Percentiles rank a stretch among this genome's conserved stretches.
Evolutionary conservation across 2,113 vertebrate species (phyloP).

Genomic region (Girardinichthys multiradiatus): DNA sequence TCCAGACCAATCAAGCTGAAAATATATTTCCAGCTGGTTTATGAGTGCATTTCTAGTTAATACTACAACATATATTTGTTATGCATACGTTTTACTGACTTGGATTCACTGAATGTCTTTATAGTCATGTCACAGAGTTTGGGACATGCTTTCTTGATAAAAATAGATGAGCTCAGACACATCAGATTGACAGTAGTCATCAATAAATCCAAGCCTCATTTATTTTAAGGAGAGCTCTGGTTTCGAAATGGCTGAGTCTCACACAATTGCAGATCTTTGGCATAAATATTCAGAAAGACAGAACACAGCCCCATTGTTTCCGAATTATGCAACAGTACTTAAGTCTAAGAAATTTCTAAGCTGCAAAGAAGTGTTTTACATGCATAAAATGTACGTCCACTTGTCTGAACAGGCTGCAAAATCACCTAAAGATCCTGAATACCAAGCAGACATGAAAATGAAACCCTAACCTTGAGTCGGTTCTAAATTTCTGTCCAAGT

Average conservation of each 20-base stretch:
- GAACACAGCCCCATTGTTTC: neutral
- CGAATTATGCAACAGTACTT: neutral
- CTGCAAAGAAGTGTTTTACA: neutral
- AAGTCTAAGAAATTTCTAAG: neutral
- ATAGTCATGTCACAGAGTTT: neutral
- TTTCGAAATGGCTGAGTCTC: neutral
- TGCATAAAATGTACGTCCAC: neutral
- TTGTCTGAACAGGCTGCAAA: neutral
- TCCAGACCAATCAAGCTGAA: too few species aligned
- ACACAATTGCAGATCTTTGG: neutral
- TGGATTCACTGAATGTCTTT: too few species aligned
- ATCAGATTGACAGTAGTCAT: neutral
- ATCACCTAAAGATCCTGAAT: slow-evolving; percentile 24
- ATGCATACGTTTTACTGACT: neutral
- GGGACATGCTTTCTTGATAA: neutral
- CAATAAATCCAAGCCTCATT: neutral
- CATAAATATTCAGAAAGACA: neutral
- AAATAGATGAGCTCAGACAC: neutral
- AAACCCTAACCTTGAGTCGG: slow-evolving; percentile 18
- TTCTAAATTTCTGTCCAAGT: slow-evolving; percentile 1
- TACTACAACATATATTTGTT: neutral
- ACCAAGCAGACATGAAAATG: neutral
- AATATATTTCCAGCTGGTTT: too few species aligned
- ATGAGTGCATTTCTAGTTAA: neutral
- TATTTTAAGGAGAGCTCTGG: neutral